These are phyloP conservation scores for Clarias magur DNA, from an alignment of 2,113 vertebrate genomes.

Conservation along the genomic window DNA sequence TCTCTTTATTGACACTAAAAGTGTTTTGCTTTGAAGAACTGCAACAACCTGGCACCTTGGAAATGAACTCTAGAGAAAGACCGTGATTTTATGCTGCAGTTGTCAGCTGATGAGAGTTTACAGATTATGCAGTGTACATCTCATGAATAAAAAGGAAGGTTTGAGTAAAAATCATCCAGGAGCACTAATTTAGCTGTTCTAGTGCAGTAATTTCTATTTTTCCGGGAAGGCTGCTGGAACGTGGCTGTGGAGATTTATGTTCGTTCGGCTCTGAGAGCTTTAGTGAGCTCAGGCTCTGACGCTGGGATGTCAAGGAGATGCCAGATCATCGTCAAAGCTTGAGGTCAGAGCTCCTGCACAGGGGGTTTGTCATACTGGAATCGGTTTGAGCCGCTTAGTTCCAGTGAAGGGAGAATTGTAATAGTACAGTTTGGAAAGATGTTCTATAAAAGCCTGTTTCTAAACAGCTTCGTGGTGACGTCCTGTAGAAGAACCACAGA, in stretches of 20 bases:
- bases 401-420: background rate
- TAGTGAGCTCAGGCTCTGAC: too few relatives aligned
- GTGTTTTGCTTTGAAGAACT: background rate
- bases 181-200: too few relatives aligned
- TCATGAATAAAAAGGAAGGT: background rate
- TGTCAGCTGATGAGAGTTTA: too few relatives aligned
- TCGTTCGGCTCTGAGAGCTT: too few relatives aligned
- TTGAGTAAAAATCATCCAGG: background rate
- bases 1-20: conserved; percentile 10
- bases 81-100: background rate
- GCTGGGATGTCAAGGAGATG: too few relatives aligned
- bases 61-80: background rate
- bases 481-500: background rate
- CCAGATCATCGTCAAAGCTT: too few relatives aligned
- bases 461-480: background rate
- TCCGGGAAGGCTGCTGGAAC: too few relatives aligned
- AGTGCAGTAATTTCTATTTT: too few relatives aligned
- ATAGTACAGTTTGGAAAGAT: background rate
- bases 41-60: background rate
- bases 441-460: background rate
- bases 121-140: too few relatives aligned
- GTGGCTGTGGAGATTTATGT: too few relatives aligned
- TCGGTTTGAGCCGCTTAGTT: background rate
- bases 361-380: background rate
- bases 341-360: too few relatives aligned